Conservation (phyloP, 2,113 vertebrate genomes). For the Dendrocopos noguchii region DNA sequence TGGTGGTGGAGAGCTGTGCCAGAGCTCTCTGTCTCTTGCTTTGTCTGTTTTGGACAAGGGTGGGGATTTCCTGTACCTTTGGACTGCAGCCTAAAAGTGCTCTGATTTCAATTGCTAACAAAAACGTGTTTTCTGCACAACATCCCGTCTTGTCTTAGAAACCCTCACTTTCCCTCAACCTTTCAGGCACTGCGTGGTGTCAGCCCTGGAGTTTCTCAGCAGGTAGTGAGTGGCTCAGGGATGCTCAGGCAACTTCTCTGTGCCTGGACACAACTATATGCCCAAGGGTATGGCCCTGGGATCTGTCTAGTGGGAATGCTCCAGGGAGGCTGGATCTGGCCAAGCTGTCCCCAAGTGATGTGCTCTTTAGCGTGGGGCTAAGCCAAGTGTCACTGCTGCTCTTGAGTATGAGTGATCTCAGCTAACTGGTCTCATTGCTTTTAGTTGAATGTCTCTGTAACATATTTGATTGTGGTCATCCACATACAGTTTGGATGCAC, state of each 20-base stretch:
- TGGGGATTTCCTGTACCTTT: slow-evolving; percentile 55
- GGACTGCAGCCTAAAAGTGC: slow-evolving; percentile 15
- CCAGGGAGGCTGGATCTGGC: not conserved
- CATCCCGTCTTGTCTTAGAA: not conserved
- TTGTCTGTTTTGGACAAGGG: slow-evolving; percentile 31
- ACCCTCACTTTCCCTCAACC: rapidly evolving
- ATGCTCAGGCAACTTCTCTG: not conserved
- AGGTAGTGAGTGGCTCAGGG: not conserved
- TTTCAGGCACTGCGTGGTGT: not conserved
- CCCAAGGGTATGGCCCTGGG: not conserved
- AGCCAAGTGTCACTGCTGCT: not conserved
- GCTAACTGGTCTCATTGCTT: not conserved
- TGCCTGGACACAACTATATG: not conserved
- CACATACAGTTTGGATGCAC: not conserved
- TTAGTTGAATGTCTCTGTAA: not conserved
- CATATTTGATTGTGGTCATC: not conserved
- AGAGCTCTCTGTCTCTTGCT: slow-evolving; percentile 17
- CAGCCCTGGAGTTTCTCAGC: not conserved
- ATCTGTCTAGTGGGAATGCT: not conserved
- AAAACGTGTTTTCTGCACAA: not conserved
- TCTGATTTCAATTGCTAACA: slow-evolving; percentile 12
- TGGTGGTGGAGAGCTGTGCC: not conserved
- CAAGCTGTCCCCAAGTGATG: not conserved
- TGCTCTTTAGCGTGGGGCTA: not conserved
- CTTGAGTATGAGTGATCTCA: not conserved